These are phyloP conservation scores for Spilarctia lutea DNA, from an alignment of 2,888 invertebrate genomes.

Conservation along the genomic window DNA sequence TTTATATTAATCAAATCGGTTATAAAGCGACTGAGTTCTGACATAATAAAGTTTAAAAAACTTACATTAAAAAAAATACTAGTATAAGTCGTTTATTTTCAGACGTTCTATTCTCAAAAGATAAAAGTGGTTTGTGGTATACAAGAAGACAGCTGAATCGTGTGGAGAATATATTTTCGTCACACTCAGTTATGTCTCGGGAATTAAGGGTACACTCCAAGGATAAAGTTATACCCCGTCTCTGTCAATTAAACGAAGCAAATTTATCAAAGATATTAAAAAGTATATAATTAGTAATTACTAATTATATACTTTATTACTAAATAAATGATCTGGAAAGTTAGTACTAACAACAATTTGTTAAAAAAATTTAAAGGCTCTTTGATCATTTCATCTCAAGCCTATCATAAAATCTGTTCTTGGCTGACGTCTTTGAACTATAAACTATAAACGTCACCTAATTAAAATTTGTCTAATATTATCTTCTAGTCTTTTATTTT, in stretches of 20 bases:
- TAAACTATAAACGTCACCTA: not conserved
- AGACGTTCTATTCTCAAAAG: slow-evolving; percentile 21
- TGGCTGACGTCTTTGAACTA: not conserved
- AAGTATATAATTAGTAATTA: not conserved
- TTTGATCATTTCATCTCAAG: no score
- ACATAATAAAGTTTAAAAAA: not conserved
- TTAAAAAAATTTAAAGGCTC: not conserved
- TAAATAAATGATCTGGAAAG: not conserved
- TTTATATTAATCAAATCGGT: no score
- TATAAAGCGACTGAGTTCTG: not conserved
- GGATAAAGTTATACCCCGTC: slow-evolving; percentile 7
- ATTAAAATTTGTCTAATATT: no score
- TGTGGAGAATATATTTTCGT: slow-evolving; percentile 28
- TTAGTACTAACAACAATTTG: not conserved
- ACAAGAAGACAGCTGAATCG: slow-evolving; percentile 30
- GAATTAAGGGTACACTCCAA: slow-evolving; percentile 24
- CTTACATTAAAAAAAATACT: not conserved
- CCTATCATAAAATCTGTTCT: not conserved
- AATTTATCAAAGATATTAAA: not conserved
- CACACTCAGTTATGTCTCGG: slow-evolving; percentile 16
- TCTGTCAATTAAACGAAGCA: not conserved
- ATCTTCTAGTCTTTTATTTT: no score
- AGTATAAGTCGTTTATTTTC: not conserved
- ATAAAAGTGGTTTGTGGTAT: slow-evolving; percentile 17
- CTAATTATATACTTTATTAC: no score